These are phyloP conservation scores for Microctonus hyperodae DNA, from an alignment of 2,888 invertebrate genomes.

Conservation along the genomic window DNA sequence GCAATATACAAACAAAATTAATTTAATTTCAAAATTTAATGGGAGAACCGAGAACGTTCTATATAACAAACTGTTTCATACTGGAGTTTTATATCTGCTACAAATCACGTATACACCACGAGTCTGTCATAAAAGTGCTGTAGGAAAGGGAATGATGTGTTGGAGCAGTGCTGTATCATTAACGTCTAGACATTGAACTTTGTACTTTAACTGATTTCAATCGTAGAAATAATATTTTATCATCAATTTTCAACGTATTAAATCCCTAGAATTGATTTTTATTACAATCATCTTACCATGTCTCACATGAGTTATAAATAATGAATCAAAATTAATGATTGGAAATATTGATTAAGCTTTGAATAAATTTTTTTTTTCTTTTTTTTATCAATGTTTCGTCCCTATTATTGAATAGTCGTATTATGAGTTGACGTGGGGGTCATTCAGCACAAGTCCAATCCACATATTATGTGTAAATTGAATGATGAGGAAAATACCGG, in stretches of 20 bases:
- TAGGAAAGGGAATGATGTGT: neutral
- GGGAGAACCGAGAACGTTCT: no score
- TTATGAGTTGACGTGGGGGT: conserved; percentile 34
- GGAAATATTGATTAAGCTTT: neutral
- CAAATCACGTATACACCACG: neutral
- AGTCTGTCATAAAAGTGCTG: neutral
- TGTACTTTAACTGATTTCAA: neutral
- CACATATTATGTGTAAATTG: neutral
- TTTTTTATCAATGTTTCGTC: neutral
- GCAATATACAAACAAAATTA: no score
- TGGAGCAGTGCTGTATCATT: neutral
- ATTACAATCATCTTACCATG: neutral
- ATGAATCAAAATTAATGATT: neutral
- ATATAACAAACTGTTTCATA: no score
- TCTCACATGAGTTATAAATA: neutral
- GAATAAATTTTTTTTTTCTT: neutral
- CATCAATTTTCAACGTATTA: neutral
- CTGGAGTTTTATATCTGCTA: neutral
- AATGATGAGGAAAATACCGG: neutral
- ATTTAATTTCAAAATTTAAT: no score
- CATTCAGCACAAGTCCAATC: neutral
- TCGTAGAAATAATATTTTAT: neutral
- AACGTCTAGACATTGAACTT: neutral
- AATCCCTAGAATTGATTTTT: neutral
- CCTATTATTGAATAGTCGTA: neutral